Conservation (phyloP, 1,140 invertebrate genomes). For the Tyrophagus putrescentiae region DNA sequence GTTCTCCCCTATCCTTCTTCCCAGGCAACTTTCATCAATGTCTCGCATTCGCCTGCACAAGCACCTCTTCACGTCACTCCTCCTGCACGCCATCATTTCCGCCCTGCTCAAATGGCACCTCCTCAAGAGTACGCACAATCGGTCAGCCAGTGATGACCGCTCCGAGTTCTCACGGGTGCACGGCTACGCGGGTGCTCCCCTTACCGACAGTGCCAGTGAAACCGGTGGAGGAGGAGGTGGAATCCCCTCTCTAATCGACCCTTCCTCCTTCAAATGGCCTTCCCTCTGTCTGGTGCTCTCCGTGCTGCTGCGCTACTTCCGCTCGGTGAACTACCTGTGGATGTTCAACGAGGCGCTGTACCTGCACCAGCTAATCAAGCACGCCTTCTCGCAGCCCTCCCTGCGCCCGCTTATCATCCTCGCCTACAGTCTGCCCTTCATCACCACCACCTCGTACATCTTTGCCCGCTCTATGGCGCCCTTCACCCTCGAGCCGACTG, state of each 20-base stretch:
- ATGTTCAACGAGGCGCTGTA: slow-evolving; percentile 23
- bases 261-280: slow-evolving; percentile 26
- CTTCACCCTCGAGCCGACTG: too few relatives aligned
- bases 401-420: slow-evolving; percentile 19
- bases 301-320: slow-evolving; percentile 38
- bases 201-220: neutral
- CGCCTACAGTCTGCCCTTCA: slow-evolving; percentile 20
- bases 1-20: neutral
- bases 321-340: slow-evolving; percentile 44
- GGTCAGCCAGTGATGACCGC: slow-evolving; percentile 25
- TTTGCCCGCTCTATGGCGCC: too few relatives aligned
- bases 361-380: slow-evolving; percentile 23
- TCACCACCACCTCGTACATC: slow-evolving; percentile 19
- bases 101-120: slow-evolving; percentile 22
- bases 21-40: slow-evolving; percentile 29
- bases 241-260: neutral
- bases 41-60: slow-evolving; percentile 39
- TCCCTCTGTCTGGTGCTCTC: slow-evolving; percentile 31
- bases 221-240: neutral
- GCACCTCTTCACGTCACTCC: slow-evolving; percentile 40
- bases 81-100: slow-evolving; percentile 34
- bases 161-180: too few relatives aligned
- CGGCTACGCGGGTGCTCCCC: neutral
- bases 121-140: slow-evolving; percentile 29
- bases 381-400: slow-evolving; percentile 20